Evolutionary conservation across 2,113 vertebrate species (phyloP), one percentile per base, ranked within the genome.

Genomic region (Antennarius striatus): DNA sequence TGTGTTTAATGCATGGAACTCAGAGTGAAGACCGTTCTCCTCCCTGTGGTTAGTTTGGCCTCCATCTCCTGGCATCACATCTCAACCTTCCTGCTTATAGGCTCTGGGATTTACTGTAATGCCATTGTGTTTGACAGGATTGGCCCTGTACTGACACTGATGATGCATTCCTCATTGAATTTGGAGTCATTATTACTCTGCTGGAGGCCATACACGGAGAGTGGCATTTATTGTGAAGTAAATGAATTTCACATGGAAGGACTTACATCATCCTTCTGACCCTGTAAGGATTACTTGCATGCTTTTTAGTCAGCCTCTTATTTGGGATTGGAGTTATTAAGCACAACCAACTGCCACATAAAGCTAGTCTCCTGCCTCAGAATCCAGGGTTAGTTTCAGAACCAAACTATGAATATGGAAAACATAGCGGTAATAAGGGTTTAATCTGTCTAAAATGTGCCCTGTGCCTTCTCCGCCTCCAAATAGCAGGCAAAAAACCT

Each of bases 31-130:
- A 71, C 54, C 14, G 60, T 22, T 68, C 32, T 36, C 70, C 77
- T 74, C 68, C 62, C 63, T 17, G 63, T 60, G 75, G 82, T 53
- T 67, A 40, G 70, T 80, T 22, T 78, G 40, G 64, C 73, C 66
- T 52, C 3, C 22, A 64, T 71, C 36, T 56, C 68, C 72, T 86
- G 88, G 85, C 87, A 69, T 76, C 51, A 40, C 79, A 53, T 75
- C 76, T 65, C 67, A 45, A 62, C 68, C 78, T 63, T 70, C 84
- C 83, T 81, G 80, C 67, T 85, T 68, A 79, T 53, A 63, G 76
- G 86, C 87, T 80, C 59, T 69, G 71, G 88, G 86, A 87, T 90
- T 90, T 86, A 83, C 86, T 85, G 79, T 89, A 88, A 90, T 86
- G 66, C 87, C 81, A 86, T 91, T 88, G 86, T 90, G 83, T 89